phyloP scores from a whole-genome alignment of 2,888 invertebrate genomes.

The Ectemnius lituratus region DNA sequence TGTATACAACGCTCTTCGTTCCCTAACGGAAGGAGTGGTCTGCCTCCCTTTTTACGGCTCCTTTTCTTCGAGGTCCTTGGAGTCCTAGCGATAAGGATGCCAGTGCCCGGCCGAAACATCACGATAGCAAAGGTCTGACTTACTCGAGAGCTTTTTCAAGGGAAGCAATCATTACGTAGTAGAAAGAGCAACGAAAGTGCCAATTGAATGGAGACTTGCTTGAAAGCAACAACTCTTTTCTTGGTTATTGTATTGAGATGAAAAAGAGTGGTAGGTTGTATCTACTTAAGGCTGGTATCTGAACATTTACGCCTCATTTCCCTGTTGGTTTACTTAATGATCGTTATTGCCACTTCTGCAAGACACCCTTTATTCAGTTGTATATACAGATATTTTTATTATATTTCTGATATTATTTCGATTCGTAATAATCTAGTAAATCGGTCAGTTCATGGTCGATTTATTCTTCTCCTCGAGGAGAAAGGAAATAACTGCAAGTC shows the following conservation, averaged over 20 bases:
- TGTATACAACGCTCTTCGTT: no score
- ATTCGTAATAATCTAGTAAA: no score
- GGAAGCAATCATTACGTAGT: conserved; percentile 44
- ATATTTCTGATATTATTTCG: no score
- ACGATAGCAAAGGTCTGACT: conserved; percentile 4
- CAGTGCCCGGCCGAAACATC: neutral
- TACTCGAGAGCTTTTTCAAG: conserved; percentile 12
- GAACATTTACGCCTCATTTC: conserved; percentile 59
- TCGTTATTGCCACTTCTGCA: conserved; percentile 43
- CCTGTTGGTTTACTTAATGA: conserved; percentile 50
- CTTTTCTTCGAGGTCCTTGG: neutral
- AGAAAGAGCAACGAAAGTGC: conserved; percentile 29
- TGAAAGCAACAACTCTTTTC: conserved; percentile 26
- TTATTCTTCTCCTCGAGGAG: no score
- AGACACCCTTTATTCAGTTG: no score
- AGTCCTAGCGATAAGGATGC: neutral
- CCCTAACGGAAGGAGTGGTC: neutral
- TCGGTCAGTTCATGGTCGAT: no score
- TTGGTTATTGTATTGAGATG: conserved; percentile 15
- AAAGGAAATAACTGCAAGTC: no score
- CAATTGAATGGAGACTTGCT: conserved; percentile 47
- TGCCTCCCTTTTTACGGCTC: neutral
- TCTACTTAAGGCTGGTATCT: conserved; percentile 40
- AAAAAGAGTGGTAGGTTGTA: neutral
- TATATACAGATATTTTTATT: no score